Evolutionary conservation across 2,888 invertebrate genomes (phyloP).

Genomic region (Eledona agricola): DNA sequence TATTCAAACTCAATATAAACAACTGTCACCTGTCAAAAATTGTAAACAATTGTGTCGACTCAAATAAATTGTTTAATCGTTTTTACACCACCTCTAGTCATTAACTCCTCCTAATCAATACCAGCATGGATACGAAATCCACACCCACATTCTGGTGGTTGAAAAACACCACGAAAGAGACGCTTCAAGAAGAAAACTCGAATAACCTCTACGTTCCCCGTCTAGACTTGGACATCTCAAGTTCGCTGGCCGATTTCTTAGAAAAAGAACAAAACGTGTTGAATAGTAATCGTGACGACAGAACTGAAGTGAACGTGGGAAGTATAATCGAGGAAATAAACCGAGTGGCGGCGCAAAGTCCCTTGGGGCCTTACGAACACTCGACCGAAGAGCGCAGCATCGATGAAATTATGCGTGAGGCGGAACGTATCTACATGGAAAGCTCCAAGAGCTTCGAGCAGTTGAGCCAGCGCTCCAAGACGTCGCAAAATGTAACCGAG

Average conservation of each 20-base stretch:
- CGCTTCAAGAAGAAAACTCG: slow-evolving; percentile 41
- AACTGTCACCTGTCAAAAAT: slow-evolving; percentile 20
- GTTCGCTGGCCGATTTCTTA: slow-evolving; percentile 57
- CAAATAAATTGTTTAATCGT: slow-evolving; percentile 76
- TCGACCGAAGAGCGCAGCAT: slow-evolving; percentile 65
- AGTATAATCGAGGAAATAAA: slow-evolving; percentile 76
- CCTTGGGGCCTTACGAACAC: slow-evolving; percentile 60
- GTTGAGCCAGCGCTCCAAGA: slow-evolving; percentile 59
- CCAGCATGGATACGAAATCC: slow-evolving; percentile 54
- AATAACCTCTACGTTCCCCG: slow-evolving; percentile 44
- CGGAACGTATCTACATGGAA: slow-evolving; percentile 65
- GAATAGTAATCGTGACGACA: slow-evolving; percentile 44
- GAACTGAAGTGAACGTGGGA: slow-evolving; percentile 70
- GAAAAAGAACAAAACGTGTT: slow-evolving; percentile 55
- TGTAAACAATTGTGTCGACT: slow-evolving; percentile 20
- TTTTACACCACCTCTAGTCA: slow-evolving; percentile 61
- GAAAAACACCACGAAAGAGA: slow-evolving; percentile 49
- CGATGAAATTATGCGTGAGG: slow-evolving; percentile 69
- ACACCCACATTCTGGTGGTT: slow-evolving; percentile 57
- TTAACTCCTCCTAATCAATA: slow-evolving; percentile 48
- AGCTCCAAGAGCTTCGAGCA: slow-evolving; percentile 63
- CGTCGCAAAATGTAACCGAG: slow-evolving; percentile 59
- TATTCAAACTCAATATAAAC: slow-evolving; percentile 11
- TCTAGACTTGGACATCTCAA: slow-evolving; percentile 51
- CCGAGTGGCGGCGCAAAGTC: slow-evolving; percentile 63